A percentile compares a stretch with the other conserved stretches of the same genome.
Evolutionary conservation across 2,888 invertebrate genomes (phyloP).

Genomic region (Caenorhabditis plicata): DNA sequence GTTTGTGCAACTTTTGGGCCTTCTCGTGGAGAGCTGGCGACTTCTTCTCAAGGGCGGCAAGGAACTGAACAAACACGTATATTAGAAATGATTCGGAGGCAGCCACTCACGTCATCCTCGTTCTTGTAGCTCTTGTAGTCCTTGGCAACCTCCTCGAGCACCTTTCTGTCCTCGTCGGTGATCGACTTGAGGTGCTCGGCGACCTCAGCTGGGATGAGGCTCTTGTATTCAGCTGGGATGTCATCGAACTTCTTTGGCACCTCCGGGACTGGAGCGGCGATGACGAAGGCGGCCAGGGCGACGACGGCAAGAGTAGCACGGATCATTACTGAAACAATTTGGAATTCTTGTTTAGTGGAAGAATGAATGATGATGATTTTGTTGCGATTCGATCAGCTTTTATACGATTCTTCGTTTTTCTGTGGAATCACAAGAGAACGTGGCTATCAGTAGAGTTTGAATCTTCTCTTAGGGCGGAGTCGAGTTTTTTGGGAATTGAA

Average conservation of each 20-base stretch:
- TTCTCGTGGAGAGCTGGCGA: slow-evolving; percentile 57
- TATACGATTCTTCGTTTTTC: too few relatives aligned
- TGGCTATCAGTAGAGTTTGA: too few relatives aligned
- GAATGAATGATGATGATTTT: too few relatives aligned
- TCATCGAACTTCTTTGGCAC: slow-evolving; percentile 45
- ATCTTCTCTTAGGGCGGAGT: too few relatives aligned
- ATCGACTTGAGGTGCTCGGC: slow-evolving; percentile 56
- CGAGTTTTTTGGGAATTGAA: too few relatives aligned
- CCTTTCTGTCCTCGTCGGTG: slow-evolving; percentile 57
- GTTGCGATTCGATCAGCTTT: too few relatives aligned
- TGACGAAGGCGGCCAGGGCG: slow-evolving; percentile 32
- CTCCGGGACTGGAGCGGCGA: slow-evolving; percentile 47
- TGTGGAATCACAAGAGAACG: too few relatives aligned
- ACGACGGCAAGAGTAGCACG: slow-evolving; percentile 37
- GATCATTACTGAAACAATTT: slow-evolving; percentile 31
- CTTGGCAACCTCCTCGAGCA: slow-evolving; percentile 58
- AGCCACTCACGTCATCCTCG: slow-evolving; percentile 39
- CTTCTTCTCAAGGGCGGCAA: slow-evolving; percentile 58
- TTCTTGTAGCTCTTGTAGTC: slow-evolving; percentile 44
- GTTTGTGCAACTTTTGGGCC: slow-evolving; percentile 47
- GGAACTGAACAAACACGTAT: too few relatives aligned
- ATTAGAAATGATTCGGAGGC: too few relatives aligned
- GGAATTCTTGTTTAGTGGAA: too few relatives aligned
- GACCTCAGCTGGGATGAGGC: slow-evolving; percentile 59
- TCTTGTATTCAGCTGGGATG: slow-evolving; percentile 59